Evolutionary conservation across 1,140 invertebrate genomes (phyloP), one percentile per base, ranked within the genome.

Genomic region (Lepidurus packardi): DNA sequence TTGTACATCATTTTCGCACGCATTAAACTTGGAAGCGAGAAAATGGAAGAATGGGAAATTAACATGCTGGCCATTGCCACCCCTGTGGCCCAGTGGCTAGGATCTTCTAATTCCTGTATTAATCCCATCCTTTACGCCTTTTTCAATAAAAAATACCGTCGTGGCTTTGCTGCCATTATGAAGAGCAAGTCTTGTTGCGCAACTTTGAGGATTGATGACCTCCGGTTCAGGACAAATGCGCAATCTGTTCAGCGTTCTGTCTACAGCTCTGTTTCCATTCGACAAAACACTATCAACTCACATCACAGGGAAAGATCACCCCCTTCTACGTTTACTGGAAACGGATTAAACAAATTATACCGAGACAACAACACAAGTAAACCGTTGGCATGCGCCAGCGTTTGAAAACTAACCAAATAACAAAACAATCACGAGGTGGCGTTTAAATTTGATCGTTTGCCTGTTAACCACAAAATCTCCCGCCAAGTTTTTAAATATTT

Each of bases 41-140:
- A 90, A 1, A 87, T 91, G 0, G 87, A 89, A 77, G 85, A 89
- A 3, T 91, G 89, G 88, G 92, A 94, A 82, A 91, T 94, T 80
- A 91, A 94, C 77, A 86, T 95, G 16, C 85, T 95, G 1, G 90
- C 91, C 13, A 90, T 95, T 1, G 90, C 92, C 0, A 82, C 85
- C 11, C 96, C 96, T 0, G 89, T 98, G 43, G 95, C 96, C 0
- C 96, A 98, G 85, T 98, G 97, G 96, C 87, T 98, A 2, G 97
- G 96, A 0, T 91, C 94, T 0, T 95, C 95, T 24, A 98, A 98
- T 85, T 96, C 94, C 43, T 98, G 95, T 87, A 95, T 99, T 82
- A 99, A 99, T 86, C 97, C 97, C 0, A 92, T 98, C 73, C 89
- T 99, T n/a, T 98, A 98, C 85, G 95, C 96, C 0, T 97, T 95